A percentile compares a stretch with the other conserved stretches of the same genome.
Conservation (phyloP, 2,797 vertebrate genomes). For the Oryzias sinensis region DNA sequence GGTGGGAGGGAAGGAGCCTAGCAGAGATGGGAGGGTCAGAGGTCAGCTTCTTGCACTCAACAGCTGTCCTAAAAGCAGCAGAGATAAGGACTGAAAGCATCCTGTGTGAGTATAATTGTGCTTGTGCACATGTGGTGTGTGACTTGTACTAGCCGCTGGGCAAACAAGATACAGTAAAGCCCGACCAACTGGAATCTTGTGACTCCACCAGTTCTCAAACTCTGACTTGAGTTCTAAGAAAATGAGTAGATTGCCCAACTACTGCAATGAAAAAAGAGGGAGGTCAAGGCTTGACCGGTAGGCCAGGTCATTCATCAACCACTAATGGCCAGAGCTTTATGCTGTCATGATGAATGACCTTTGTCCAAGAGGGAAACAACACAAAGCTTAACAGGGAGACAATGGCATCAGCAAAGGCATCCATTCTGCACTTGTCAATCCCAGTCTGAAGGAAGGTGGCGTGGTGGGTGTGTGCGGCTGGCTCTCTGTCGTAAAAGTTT, state of each 20-base stretch:
- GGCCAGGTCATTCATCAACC: constrained; percentile 73
- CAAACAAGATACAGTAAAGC: constrained; percentile 80
- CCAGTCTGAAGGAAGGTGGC: constrained; percentile 46
- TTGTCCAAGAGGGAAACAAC: constrained; percentile 50
- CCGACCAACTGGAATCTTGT: constrained; percentile 58
- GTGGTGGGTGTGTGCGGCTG: constrained; percentile 14
- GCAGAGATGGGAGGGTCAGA: constrained; percentile 75
- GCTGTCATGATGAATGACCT: constrained; percentile 73
- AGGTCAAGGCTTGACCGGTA: constrained; percentile 72
- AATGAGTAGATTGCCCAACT: constrained; percentile 51
- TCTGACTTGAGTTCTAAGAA: constrained; percentile 39
- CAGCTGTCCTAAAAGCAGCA: constrained; percentile 84
- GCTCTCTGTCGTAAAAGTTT: constrained; percentile 53
- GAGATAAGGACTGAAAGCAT: constrained; percentile 89
- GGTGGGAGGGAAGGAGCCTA: constrained; percentile 62
- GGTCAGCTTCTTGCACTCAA: constrained; percentile 86
- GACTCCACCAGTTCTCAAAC: constrained; percentile 39
- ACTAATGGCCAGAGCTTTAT: constrained; percentile 73
- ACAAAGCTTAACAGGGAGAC: constrained; percentile 58
- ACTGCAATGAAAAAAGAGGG: constrained; percentile 26
- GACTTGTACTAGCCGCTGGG: constrained; percentile 68
- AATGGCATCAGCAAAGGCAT: constrained; percentile 66
- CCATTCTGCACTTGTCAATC: constrained; percentile 74
- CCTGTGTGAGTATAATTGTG: constrained; percentile 77
- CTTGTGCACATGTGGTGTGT: constrained; percentile 9